Conservation (phyloP, 2,113 vertebrate genomes). For the Gila orcuttii region DNA sequence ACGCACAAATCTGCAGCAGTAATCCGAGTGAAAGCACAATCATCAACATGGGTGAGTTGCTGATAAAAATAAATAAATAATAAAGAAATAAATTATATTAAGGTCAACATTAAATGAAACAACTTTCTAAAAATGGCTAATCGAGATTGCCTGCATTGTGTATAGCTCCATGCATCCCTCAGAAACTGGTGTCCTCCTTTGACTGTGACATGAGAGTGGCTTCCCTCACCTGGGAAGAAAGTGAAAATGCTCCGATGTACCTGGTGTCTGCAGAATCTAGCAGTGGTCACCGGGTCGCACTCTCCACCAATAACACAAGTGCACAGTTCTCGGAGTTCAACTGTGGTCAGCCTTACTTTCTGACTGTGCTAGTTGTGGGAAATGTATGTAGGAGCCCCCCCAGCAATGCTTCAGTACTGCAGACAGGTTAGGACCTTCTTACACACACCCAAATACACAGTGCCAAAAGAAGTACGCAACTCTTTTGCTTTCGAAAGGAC, state of each 20-base stretch:
- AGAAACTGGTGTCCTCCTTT: slow-evolving; percentile 64
- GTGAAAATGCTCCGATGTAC: slow-evolving; percentile 67
- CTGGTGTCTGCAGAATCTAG: slow-evolving; percentile 65
- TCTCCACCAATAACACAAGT: slow-evolving; percentile 67
- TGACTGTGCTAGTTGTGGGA: slow-evolving; percentile 70
- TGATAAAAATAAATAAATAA: background rate
- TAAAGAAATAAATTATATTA: too few relatives aligned
- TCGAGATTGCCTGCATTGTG: slow-evolving; percentile 4
- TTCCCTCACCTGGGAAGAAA: slow-evolving; percentile 70
- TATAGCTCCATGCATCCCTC: slow-evolving; percentile 75
- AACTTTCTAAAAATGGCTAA: background rate
- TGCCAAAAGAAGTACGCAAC: background rate
- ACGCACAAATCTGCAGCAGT: slow-evolving; percentile 68
- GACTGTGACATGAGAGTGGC: slow-evolving; percentile 69
- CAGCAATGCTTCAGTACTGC: slow-evolving; percentile 61
- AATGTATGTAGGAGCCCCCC: slow-evolving; percentile 65
- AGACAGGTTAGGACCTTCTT: slow-evolving; percentile 69
- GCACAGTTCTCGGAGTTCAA: slow-evolving; percentile 70
- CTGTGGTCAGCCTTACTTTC: slow-evolving; percentile 74
- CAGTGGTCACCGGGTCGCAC: slow-evolving; percentile 61
- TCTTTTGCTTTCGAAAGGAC: background rate
- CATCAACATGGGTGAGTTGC: slow-evolving; percentile 71
- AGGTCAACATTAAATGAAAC: background rate
- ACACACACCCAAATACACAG: background rate
- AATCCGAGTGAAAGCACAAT: slow-evolving; percentile 67